These are phyloP conservation scores for Neotoma lepida DNA, from an alignment of 2,113 vertebrate genomes.

Conservation along the genomic window DNA sequence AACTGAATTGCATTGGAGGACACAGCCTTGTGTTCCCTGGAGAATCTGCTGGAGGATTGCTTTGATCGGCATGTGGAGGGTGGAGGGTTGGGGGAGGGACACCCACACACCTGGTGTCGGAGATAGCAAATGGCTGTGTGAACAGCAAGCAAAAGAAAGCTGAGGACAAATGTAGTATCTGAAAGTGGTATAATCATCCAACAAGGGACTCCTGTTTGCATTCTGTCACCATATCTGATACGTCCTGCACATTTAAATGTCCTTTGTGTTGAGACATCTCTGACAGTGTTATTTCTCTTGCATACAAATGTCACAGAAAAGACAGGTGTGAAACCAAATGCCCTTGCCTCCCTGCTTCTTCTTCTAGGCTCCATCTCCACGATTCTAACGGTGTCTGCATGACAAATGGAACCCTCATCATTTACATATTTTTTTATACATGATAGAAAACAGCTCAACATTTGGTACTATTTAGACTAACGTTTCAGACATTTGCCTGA, in stretches of 20 bases:
- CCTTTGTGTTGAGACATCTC: conserved; percentile 44
- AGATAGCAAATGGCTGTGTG: not conserved
- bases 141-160: not conserved
- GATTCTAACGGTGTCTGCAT: conserved; percentile 23
- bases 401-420: conserved; percentile 9
- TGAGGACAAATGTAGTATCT: not conserved
- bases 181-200: not conserved
- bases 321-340: conserved; percentile 11
- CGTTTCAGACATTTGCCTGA: conserved; percentile 43
- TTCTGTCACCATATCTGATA: not conserved
- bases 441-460: conserved; percentile 50
- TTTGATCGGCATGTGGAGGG: not conserved
- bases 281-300: conserved; percentile 1
- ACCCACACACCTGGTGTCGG: not conserved
- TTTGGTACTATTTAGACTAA: conserved; percentile 54
- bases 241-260: not conserved
- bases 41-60: not conserved
- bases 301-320: conserved; percentile 58
- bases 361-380: not conserved
- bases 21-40: not conserved
- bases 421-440: not conserved
- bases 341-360: not conserved
- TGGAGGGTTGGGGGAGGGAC: not conserved
- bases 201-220: not conserved
- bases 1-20: not conserved